These are phyloP conservation scores for Oostethus manadensis DNA, from an alignment of 2,113 vertebrate genomes.

Conservation along the genomic window DNA sequence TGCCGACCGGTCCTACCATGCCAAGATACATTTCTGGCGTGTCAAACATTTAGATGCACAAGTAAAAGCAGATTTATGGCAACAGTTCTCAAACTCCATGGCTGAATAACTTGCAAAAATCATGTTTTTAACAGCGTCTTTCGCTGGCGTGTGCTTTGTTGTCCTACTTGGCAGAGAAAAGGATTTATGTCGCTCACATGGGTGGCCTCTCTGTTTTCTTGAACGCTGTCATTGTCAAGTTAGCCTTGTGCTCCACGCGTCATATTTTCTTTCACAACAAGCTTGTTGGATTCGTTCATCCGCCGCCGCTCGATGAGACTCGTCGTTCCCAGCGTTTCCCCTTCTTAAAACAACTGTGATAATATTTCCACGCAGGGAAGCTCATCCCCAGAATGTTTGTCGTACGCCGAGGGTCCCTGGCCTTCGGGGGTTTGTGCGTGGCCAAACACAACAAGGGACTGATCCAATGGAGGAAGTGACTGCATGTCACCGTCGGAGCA, in stretches of 20 bases:
- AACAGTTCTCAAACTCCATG: no score
- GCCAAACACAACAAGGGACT: conserved; percentile 52
- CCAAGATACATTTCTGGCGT: no score
- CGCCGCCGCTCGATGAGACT: neutral
- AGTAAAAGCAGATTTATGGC: no score
- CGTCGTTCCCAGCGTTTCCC: neutral
- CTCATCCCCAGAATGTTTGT: conserved; percentile 32
- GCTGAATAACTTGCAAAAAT: no score
- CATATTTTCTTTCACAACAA: conserved; percentile 20
- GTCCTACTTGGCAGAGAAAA: conserved; percentile 13
- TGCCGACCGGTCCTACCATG: no score
- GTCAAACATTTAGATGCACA: no score
- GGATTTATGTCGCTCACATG: conserved; percentile 9
- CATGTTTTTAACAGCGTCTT: no score
- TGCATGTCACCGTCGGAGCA: conserved; percentile 45
- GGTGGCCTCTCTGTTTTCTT: conserved; percentile 24
- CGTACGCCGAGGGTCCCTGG: conserved; percentile 25
- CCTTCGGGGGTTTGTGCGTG: neutral
- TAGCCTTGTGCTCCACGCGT: neutral
- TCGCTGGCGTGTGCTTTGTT: neutral
- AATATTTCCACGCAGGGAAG: conserved; percentile 34
- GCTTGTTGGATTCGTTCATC: conserved; percentile 10
- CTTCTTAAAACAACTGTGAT: conserved; percentile 19
- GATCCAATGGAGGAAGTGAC: conserved; percentile 43
- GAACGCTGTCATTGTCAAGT: conserved; percentile 7